Conservation (phyloP, 2,113 vertebrate species). For the Sander lucioperca region DNA sequence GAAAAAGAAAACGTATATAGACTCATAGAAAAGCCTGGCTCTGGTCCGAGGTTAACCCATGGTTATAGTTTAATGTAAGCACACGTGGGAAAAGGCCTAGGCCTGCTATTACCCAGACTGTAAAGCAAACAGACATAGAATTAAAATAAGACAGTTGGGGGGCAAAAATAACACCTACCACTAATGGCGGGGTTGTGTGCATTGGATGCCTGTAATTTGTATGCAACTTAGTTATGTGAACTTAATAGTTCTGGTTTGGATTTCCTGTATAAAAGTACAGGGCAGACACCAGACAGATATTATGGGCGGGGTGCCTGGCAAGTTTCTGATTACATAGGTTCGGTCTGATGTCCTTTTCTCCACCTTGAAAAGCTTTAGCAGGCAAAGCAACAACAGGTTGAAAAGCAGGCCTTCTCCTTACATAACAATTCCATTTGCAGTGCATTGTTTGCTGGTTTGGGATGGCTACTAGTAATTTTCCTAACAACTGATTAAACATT, state of each 20-base stretch:
- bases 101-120: slow-evolving; percentile 70
- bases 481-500: no score
- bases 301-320: slow-evolving; percentile 65
- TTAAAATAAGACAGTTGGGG: slow-evolving; percentile 75
- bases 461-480: neutral
- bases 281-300: slow-evolving; percentile 77
- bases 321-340: slow-evolving; percentile 73
- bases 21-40: slow-evolving; percentile 21
- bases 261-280: slow-evolving; percentile 78
- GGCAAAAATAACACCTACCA: slow-evolving; percentile 79
- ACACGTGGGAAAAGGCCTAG: slow-evolving; percentile 44
- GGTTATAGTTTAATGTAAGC: slow-evolving; percentile 56
- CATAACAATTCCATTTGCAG: slow-evolving; percentile 1
- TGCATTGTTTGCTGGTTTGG: neutral
- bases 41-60: slow-evolving; percentile 32
- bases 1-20: slow-evolving; percentile 3
- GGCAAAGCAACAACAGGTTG: slow-evolving; percentile 39
- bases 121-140: slow-evolving; percentile 73
- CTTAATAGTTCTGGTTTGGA: slow-evolving; percentile 76
- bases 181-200: slow-evolving; percentile 75
- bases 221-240: slow-evolving; percentile 70
- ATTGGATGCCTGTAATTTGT: slow-evolving; percentile 82
- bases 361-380: slow-evolving; percentile 33
- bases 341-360: slow-evolving; percentile 38
- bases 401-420: slow-evolving; percentile 16